Percentiles rank a stretch among this genome's conserved stretches.
Evolutionary conservation across 2,113 vertebrate species (phyloP).

Genomic region (Salvelinus fontinalis): DNA sequence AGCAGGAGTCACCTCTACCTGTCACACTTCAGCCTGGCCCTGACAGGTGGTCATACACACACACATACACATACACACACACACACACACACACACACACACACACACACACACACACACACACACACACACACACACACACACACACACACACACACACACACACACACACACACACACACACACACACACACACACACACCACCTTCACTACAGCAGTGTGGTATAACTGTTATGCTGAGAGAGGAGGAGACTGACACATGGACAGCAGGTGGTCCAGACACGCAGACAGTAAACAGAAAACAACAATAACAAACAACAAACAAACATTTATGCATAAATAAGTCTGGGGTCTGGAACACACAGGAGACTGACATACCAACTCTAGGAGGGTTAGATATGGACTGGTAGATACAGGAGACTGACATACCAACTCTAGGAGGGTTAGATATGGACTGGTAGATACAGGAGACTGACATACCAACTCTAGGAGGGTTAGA

Average conservation of each 20-base stretch:
- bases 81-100: neutral
- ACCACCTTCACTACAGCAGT: neutral
- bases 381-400: too few species aligned
- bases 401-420: too few species aligned
- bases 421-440: too few species aligned
- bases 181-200: neutral
- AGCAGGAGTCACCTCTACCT: constrained; percentile 16
- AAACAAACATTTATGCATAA: neutral
- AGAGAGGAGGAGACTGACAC: neutral
- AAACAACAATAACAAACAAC: neutral
- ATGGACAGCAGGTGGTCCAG: neutral
- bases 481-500: too few species aligned
- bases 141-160: neutral
- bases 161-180: neutral
- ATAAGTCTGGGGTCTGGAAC: neutral
- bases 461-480: too few species aligned
- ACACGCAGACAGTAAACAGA: neutral
- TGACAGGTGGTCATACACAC: neutral
- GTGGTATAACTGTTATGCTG: neutral
- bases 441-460: too few species aligned
- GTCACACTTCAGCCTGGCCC: neutral
- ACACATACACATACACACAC: too few species aligned
- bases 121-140: too few species aligned
- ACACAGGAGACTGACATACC: neutral
- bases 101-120: neutral